phyloP scores from a whole-genome alignment of 1,140 invertebrate genomes.

The Polypedilum vanderplanki region DNA sequence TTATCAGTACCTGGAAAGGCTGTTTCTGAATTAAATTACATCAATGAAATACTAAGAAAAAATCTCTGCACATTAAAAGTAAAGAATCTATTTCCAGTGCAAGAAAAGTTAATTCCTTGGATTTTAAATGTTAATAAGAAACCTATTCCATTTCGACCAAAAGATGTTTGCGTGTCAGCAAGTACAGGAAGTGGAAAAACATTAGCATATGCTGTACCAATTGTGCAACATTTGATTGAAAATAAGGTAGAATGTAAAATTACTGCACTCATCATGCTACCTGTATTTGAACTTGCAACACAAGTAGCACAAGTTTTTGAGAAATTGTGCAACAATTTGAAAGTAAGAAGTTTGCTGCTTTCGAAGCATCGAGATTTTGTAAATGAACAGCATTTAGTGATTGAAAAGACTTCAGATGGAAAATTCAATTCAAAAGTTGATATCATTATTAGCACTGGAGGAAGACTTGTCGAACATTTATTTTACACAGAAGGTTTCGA shows the following conservation, averaged over 20 bases:
- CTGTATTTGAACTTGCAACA: constrained; percentile 81
- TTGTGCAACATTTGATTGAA: constrained; percentile 59
- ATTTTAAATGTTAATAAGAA: constrained; percentile 57
- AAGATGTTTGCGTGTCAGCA: constrained; percentile 93
- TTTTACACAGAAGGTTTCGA: constrained; percentile 80
- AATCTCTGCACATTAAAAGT: constrained; percentile 67
- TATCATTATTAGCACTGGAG: constrained; percentile 89
- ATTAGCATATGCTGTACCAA: constrained; percentile 85
- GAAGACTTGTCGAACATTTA: constrained; percentile 87
- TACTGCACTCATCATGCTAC: constrained; percentile 79
- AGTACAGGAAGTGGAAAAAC: constrained; percentile 98
- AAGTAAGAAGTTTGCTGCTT: constrained; percentile 64
- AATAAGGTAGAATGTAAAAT: constrained; percentile 52
- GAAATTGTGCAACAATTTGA: constrained; percentile 61
- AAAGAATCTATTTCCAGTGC: constrained; percentile 78
- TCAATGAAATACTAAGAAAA: constrained; percentile 57
- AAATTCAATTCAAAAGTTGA: constrained; percentile 58
- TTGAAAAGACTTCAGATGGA: constrained; percentile 55
- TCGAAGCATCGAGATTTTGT: constrained; percentile 64
- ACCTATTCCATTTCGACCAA: constrained; percentile 56
- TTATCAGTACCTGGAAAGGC: constrained; percentile 53
- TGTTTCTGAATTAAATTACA: constrained; percentile 52
- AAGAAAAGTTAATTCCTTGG: constrained; percentile 75
- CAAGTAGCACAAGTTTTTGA: constrained; percentile 84
- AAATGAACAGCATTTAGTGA: constrained; percentile 67